phyloP scores from a whole-genome alignment of 2,113 vertebrate genomes.

The Argyrosomus japonicus region DNA sequence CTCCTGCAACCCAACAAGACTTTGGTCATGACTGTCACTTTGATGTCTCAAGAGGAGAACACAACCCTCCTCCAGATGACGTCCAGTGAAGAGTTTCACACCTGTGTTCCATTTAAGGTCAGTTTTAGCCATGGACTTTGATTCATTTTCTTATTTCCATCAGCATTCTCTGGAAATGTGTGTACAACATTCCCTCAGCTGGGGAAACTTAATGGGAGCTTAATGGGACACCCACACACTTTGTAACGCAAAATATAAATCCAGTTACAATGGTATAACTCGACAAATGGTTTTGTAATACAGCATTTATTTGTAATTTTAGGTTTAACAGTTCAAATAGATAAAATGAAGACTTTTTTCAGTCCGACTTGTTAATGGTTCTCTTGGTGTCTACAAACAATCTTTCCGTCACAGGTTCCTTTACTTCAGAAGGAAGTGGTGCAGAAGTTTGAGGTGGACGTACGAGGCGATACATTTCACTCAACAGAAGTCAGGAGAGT shows the following conservation, averaged over 20 bases:
- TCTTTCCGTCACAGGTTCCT: conserved; percentile 65
- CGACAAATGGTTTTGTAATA: no score
- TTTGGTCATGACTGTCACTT: conserved; percentile 64
- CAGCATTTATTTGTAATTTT: no score
- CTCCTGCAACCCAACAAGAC: conserved; percentile 72
- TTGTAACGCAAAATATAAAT: no score
- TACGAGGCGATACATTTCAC: conserved; percentile 66
- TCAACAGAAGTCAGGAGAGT: conserved; percentile 73
- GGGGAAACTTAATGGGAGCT: no score
- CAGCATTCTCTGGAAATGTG: no score
- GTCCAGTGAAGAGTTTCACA: conserved; percentile 54
- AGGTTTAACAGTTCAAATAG: no score
- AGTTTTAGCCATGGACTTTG: no score
- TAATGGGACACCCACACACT: no score
- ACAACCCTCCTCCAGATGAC: conserved; percentile 27
- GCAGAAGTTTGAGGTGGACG: conserved; percentile 62
- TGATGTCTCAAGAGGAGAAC: conserved; percentile 28
- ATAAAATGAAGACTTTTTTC: neutral
- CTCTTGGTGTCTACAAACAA: neutral
- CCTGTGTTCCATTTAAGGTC: conserved; percentile 70
- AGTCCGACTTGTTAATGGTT: no score
- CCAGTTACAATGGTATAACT: no score
- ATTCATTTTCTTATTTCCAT: no score
- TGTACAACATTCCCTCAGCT: no score
- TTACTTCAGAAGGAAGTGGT: conserved; percentile 31